Evolutionary conservation across 2,113 vertebrate genomes (phyloP).

Genomic region (Cairina moschata): DNA sequence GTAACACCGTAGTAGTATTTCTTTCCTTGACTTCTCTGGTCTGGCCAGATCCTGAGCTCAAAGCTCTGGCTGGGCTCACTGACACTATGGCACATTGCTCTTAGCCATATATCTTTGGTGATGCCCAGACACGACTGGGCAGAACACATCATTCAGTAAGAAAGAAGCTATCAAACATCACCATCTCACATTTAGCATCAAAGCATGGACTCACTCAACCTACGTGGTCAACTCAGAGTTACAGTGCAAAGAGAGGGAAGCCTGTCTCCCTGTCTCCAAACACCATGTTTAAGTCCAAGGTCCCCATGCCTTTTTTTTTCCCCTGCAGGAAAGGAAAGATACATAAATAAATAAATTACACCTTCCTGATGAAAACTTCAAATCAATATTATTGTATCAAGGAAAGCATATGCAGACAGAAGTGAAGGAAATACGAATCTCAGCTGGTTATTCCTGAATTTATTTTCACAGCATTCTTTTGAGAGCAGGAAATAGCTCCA

Average conservation of each 20-base stretch:
- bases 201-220: rapidly evolving
- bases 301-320: background rate
- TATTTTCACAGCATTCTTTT: background rate
- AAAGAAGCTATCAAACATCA: background rate
- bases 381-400: background rate
- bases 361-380: background rate
- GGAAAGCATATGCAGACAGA: background rate
- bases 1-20: background rate
- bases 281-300: background rate
- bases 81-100: background rate
- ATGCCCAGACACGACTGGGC: background rate
- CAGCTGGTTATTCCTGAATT: background rate
- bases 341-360: background rate
- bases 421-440: background rate
- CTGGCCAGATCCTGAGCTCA: background rate
- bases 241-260: background rate
- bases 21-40: background rate
- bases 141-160: background rate
- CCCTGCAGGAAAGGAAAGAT: background rate
- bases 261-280: background rate
- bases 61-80: background rate
- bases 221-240: background rate
- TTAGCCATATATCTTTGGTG: background rate
- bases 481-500: background rate
- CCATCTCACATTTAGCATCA: background rate